Base-by-base conservation (phyloP, 2,888 invertebrate species). In the Eupithecia tripunctaria region DNA sequence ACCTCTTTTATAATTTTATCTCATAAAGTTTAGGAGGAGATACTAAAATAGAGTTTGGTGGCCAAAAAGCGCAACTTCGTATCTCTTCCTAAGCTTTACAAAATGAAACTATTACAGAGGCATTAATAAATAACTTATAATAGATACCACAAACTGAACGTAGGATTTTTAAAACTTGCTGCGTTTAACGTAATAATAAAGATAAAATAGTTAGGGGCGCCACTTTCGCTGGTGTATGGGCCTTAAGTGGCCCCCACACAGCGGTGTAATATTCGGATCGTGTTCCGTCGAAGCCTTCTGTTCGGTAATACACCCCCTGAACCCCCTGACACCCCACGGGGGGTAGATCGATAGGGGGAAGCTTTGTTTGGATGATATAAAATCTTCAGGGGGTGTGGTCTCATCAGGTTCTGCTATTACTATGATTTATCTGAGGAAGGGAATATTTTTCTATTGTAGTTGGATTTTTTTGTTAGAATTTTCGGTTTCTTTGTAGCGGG, bases 331-430 rank as follows among this genome's bases (percentile, higher is more conserved):
- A 8, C n/a, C 36, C 21, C n/a, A 25, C 12, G 12, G 36, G 62
- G 62, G 62, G 62, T 63, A 63, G 75, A 68, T 75, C 75, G 75
- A 75, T 85, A 83, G 71, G 76, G 82, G 82, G 73, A 68, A 72
- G 68, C 78, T 91, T 92, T 92, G 92, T 92, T 93, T 92, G 91
- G 88, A 88, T 90, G 88, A 91, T 90, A 91, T 89, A 90, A 90
- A 91, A 91, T 91, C 91, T 91, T 90, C 81, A 84, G 88, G 84
- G 89, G 92, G 92, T 88, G 91, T 89, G 91, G 90, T 82, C 81
- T 76, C 77, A 83, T 84, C 85, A 84, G 84, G 84, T 82, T 79
- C 76, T 80, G 79, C 83, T 84, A 85, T 86, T 85, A 85, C 86
- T 85, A 84, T 85, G 86, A 87, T 87, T 87, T 86, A 85, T 85